Evolutionary conservation across 2,797 vertebrate genomes (phyloP).

Genomic region (Coluber constrictor): DNA sequence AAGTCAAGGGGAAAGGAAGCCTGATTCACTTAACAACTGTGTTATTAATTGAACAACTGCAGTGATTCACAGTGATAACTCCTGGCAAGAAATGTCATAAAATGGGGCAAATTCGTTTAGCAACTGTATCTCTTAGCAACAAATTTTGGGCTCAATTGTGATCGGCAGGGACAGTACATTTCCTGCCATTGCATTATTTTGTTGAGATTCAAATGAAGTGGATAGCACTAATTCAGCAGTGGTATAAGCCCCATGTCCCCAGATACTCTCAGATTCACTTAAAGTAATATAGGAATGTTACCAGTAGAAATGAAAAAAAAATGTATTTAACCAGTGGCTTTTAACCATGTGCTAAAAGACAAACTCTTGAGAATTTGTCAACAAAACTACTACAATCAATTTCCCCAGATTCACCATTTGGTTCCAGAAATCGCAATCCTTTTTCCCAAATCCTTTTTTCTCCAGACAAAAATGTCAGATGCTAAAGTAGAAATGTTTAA

Average conservation of each 20-base stretch:
- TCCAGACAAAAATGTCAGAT: slow-evolving; percentile 10
- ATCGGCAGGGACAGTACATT: neutral
- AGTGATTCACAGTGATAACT: neutral
- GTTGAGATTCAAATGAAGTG: neutral
- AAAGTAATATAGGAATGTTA: neutral
- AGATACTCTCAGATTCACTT: neutral
- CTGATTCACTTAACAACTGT: neutral
- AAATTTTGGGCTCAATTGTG: neutral
- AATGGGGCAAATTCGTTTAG: neutral
- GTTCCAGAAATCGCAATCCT: neutral
- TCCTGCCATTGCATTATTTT: neutral
- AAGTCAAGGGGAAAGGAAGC: neutral
- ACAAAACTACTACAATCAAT: neutral
- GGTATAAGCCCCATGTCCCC: neutral
- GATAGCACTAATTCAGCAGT: neutral
- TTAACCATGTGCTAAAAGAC: neutral
- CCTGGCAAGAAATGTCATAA: neutral
- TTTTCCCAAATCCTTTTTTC: neutral
- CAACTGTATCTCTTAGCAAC: neutral
- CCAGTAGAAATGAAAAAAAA: neutral
- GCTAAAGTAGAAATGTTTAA: neutral
- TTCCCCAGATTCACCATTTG: neutral
- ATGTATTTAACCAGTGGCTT: neutral
- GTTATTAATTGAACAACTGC: neutral
- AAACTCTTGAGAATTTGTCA: neutral